Base-by-base conservation (phyloP, 1,140 invertebrate genomes). In the Drosophila rhopaloa region DNA sequence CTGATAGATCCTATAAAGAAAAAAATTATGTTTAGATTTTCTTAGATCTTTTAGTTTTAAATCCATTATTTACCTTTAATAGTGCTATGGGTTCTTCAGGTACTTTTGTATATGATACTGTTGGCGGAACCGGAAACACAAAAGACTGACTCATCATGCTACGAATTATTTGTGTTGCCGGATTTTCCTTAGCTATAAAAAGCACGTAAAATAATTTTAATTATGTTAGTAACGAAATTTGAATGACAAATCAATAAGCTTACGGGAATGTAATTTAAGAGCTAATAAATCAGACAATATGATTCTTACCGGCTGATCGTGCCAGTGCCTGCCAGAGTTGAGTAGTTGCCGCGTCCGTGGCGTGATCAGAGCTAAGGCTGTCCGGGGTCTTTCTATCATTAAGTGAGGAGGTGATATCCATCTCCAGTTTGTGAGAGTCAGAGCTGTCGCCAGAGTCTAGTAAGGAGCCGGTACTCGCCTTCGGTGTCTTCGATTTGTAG, bases 61-160 rank as follows among this genome's bases (percentile, higher is more conserved):
- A 10, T 24, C 2, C 9, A 7, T 35, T 29, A 27, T 58, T 32
- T 91, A 91, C 90, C 86, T 91, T 91, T 72, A 91, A 81, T 50
- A 91, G 86, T 73, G 90, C 78, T 72, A 91, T 76, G 50, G 90
- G 90, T 77, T 91, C 89, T 60, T 90, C 90, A 85, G 88, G 79
- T 82, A 91, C 82, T 80, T 91, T 90, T 60, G 72, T 63, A 58
- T 71, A 65, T 72, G 72, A 67, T 48, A 86, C 76, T 51, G 79
- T 55, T 78, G 91, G 93, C 32, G 93, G 95, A 88, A 93, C 94
- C 41, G 93, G 95, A 93, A 96, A 96, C 44, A 95, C 95, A 41
- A 95, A 94, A 88, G 95, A 94, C 76, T 95, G 94, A 92, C 95
- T 96, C 73, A 97, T 96, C 47, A 97, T 93, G 77, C 95, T 94